phyloP scores from a whole-genome alignment of 2,113 vertebrate genomes.

The Bostrychus sinensis region DNA sequence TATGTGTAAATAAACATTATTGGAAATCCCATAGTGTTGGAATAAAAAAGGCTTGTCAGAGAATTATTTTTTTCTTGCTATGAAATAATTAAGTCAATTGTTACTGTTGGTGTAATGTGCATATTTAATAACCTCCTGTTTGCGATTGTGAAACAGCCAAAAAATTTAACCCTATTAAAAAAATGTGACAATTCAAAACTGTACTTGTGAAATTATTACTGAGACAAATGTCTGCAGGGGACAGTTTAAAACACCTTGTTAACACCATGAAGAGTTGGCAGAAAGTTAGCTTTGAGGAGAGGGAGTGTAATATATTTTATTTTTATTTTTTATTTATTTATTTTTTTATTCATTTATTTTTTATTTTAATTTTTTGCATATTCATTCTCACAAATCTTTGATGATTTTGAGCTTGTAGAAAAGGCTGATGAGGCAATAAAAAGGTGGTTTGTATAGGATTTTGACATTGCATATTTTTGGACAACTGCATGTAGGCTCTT shows the following conservation, averaged over 20 bases:
- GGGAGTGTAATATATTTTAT: conserved; percentile 44
- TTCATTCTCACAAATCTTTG: conserved; percentile 46
- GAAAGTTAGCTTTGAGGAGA: conserved; percentile 17
- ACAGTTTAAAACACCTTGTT: conserved; percentile 7
- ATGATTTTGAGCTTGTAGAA: conserved; percentile 75
- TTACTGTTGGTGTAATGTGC: neutral
- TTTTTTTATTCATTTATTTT: too few relatives aligned
- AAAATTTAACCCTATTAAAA: neutral
- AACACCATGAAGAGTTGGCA: conserved; percentile 20
- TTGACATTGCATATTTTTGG: conserved; percentile 76
- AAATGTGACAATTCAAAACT: conserved; percentile 10
- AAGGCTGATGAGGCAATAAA: conserved; percentile 87
- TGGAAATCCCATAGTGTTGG: too few relatives aligned
- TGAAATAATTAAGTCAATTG: neutral
- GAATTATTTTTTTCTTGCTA: too few relatives aligned
- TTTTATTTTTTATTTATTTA: conserved; percentile 43
- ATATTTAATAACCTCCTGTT: neutral
- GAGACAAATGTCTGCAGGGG: conserved; percentile 11
- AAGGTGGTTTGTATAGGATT: conserved; percentile 90
- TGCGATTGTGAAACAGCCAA: neutral
- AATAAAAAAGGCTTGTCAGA: too few relatives aligned
- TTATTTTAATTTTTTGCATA: conserved; percentile 25
- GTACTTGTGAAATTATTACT: conserved; percentile 9
- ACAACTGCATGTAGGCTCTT: too few relatives aligned
- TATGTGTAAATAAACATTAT: too few relatives aligned